Evolutionary conservation across 2,113 vertebrate genomes (phyloP).

Genomic region (Steatornis caripensis): DNA sequence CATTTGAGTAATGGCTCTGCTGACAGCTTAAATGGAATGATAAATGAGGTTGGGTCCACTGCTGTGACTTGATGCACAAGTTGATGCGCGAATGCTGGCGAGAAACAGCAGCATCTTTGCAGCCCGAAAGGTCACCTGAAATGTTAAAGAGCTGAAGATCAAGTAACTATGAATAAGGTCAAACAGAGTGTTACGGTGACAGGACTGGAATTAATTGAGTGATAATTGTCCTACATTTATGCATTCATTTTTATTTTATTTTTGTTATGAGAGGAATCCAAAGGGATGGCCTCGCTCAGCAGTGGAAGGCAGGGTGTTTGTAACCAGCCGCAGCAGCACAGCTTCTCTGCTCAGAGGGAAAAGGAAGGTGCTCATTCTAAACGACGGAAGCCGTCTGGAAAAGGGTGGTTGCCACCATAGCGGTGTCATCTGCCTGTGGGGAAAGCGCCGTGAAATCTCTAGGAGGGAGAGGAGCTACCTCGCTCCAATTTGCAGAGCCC

Average conservation of each 20-base stretch:
- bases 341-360: background rate
- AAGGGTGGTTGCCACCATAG: no score
- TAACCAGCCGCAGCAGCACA: background rate
- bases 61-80: background rate
- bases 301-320: background rate
- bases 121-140: background rate
- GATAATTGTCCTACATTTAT: background rate
- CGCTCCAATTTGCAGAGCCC: accelerated
- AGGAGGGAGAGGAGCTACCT: background rate
- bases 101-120: background rate
- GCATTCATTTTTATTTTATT: background rate
- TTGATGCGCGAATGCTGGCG: background rate
- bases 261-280: background rate
- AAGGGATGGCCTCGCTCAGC: accelerated
- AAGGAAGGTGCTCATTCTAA: background rate
- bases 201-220: conserved; percentile 16
- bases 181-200: background rate
- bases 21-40: conserved; percentile 64
- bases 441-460: background rate
- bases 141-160: conserved; percentile 11
- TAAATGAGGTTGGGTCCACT: conserved; percentile 18
- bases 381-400: background rate
- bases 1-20: conserved; percentile 56
- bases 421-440: background rate
- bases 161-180: background rate